Conservation (phyloP, 1,140 invertebrate species). For the Aricia agestis region DNA sequence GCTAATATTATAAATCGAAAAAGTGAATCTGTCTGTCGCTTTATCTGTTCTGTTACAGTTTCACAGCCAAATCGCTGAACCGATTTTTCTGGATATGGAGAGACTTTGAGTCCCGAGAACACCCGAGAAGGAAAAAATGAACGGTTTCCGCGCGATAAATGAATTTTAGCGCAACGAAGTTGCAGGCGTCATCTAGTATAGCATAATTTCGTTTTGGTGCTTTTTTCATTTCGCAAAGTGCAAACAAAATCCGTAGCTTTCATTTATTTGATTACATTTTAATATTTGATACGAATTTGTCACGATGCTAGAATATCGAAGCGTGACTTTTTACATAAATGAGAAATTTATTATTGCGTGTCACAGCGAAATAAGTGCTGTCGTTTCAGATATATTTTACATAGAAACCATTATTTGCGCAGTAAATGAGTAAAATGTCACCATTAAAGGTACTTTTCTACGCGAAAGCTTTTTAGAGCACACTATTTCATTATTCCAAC, state of each 20-base stretch:
- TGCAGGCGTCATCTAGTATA: no score
- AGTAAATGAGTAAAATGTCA: not conserved
- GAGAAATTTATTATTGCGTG: slow-evolving; percentile 14
- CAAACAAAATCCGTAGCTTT: slow-evolving; percentile 8
- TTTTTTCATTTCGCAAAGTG: slow-evolving; percentile 7
- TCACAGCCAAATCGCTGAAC: no score
- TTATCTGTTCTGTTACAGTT: no score
- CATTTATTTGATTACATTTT: slow-evolving; percentile 13
- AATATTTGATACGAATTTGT: slow-evolving; percentile 4
- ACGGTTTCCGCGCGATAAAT: no score
- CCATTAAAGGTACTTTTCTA: not conserved
- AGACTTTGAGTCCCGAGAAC: no score
- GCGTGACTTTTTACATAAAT: slow-evolving; percentile 13
- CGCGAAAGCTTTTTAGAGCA: not conserved
- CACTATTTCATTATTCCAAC: not conserved
- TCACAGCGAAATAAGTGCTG: not conserved
- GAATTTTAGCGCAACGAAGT: no score
- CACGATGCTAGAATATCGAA: not conserved
- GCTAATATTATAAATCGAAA: no score
- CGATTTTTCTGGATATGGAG: no score
- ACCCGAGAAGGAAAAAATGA: no score
- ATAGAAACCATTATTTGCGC: not conserved
- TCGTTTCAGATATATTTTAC: slow-evolving; percentile 5
- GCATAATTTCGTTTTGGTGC: not conserved
- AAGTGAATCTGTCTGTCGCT: no score